Base-by-base conservation (phyloP, 2,113 vertebrate species). In the Beaufortia kweichowensis region DNA sequence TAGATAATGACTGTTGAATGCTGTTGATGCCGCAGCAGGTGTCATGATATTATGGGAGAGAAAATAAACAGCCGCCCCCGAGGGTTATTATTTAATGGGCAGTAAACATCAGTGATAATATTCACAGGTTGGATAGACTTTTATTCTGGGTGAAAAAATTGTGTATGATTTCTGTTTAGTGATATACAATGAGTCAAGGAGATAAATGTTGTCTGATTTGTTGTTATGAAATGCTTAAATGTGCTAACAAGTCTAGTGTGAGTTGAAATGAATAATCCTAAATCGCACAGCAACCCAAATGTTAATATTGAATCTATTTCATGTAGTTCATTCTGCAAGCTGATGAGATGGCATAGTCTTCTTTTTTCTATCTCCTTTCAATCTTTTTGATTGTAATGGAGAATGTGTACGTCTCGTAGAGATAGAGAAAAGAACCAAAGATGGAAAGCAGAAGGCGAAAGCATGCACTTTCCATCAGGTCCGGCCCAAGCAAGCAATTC, bases 401-500 rank as follows among this genome's bases (percentile, higher is more conserved):
- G 56, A 73, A 61, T 48, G 53, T 35, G 21, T 28, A 41, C 12
- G 11, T 59, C 48, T 4, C 53, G 79, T 31, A 60, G 79, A 75
- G 75, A 81, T 23, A 33, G 53, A 62, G 67, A 85, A 86, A 83
- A 81, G 73, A 78, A 80, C 23, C 31, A 69, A 41, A 23, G 28
- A 78, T 63, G 57, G 59, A 74, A 70, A 75, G 55, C 55, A 63
- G 33, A 56, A 79, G 56, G 78, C 82, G 81, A 76, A 82, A 78
- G 81, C 81, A 61, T 57, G 80, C 83, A 82, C 87, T 90, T 91
- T 91, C 90, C 87, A 89, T 91, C 87, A 84, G 86, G 87, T 83
- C 86, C 74, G 77, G 87, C 87, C 86, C 87, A 84, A 83, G 87
- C 81, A 87, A 84, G 89, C 90, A 91, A 91, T 91, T 88, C 90